Base-by-base conservation (phyloP, 2,797 vertebrate species). In the Astyanax mexicanus region DNA sequence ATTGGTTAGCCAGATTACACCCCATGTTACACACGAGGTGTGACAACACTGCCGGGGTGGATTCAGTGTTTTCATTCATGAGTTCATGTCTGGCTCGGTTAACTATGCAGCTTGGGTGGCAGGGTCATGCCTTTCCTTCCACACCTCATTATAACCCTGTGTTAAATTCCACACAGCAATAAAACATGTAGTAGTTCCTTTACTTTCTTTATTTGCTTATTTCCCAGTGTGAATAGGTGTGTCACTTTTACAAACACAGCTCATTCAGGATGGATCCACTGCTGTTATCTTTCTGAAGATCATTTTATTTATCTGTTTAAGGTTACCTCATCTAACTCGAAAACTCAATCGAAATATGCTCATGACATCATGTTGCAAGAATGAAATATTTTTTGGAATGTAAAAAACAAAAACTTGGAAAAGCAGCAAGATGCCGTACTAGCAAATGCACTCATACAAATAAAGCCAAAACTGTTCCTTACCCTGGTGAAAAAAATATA, bases 1-100 rank as follows among this genome's bases (percentile, higher is more conserved):
- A 54, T 77, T 75, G 77, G 58, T 32, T 40, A 12, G 29, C 55
- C 45, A 47, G 55, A 75, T 78, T 65, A 58, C 75, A 78, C 60
- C 35, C 37, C 74, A 42, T 66, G 44, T 71, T 69, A 74, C 81
- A 74, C 61, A 72, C 58, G 40, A 62, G 69, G 67, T 27, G 57
- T 83, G 69, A 80, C 77, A 78, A 74, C 76, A 69, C 47, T 29
- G 1, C 69, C 57, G 62, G 69, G 74, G 74, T 38, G 67, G 57
- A 69, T 61, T 32, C 51, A 1, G 13, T 77, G 79, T 80, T 78
- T 74, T 83, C 78, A 83, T 83, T 83, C 78, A 83, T 83, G 81
- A 83, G 71, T 83, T 80, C 70, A 80, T 75, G 75, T 78, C 78
- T 80, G 81, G 75, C 64, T 64, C 57, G 3, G 55, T 45, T 35